phyloP scores from a whole-genome alignment of 2,888 invertebrate genomes.

The Apodemia mormo region DNA sequence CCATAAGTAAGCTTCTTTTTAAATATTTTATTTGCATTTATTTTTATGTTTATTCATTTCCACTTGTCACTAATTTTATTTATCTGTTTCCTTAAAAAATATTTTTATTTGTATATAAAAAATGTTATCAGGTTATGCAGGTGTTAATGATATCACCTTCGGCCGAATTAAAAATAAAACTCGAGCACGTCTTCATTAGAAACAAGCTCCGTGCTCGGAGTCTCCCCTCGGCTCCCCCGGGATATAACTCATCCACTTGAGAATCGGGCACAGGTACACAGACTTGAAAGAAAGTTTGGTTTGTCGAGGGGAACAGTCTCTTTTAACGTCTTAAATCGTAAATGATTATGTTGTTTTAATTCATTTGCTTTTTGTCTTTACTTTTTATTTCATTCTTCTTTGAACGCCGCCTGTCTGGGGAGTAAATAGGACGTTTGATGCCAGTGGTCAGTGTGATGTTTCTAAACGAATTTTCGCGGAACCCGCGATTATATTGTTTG shows the following conservation, averaged over 20 bases:
- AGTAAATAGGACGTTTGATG: slow-evolving; percentile 57
- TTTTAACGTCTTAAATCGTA: slow-evolving; percentile 72
- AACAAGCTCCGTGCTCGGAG: slow-evolving; percentile 58
- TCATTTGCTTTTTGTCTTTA: slow-evolving; percentile 74
- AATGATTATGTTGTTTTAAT: slow-evolving; percentile 81
- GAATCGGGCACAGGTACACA: slow-evolving; percentile 75
- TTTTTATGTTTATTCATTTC: slow-evolving; percentile 47
- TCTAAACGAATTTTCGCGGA: neutral
- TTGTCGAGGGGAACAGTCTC: slow-evolving; percentile 70
- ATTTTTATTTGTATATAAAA: slow-evolving; percentile 8
- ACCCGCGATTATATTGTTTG: neutral
- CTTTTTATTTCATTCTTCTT: slow-evolving; percentile 68
- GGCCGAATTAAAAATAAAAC: slow-evolving; percentile 66
- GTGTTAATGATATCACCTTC: slow-evolving; percentile 67
- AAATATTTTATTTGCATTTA: slow-evolving; percentile 70
- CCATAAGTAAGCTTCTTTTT: slow-evolving; percentile 80
- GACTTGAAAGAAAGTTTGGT: slow-evolving; percentile 79
- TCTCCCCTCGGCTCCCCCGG: slow-evolving; percentile 70
- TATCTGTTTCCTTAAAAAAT: neutral
- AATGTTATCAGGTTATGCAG: slow-evolving; percentile 44
- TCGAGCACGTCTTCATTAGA: slow-evolving; percentile 73
- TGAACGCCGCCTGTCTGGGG: slow-evolving; percentile 77
- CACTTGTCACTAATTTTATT: slow-evolving; percentile 11
- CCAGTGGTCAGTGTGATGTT: slow-evolving; percentile 33
- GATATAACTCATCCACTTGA: slow-evolving; percentile 80